These are phyloP conservation scores for Nowickia ferox DNA, from an alignment of 2,888 invertebrate species.

Conservation along the genomic window DNA sequence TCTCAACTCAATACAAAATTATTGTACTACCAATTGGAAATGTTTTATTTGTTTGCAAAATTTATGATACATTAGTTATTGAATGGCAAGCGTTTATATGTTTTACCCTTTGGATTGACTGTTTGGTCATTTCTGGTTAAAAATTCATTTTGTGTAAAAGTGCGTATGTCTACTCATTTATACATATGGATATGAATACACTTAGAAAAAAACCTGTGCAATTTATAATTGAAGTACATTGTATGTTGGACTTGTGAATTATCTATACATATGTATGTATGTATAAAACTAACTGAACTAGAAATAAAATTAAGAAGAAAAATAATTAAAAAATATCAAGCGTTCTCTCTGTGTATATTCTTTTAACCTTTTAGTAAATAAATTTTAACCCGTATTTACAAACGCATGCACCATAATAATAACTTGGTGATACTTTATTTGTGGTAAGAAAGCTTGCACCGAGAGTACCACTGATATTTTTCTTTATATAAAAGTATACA, in stretches of 20 bases:
- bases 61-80: slow-evolving; percentile 56
- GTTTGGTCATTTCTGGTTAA: slow-evolving; percentile 6
- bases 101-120: slow-evolving; percentile 33
- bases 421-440: slow-evolving; percentile 61
- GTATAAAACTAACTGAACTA: no score
- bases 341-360: slow-evolving; percentile 33
- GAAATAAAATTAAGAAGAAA: not conserved
- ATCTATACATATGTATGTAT: no score
- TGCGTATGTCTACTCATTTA: not conserved
- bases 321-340: not conserved
- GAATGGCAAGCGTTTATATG: slow-evolving; percentile 33
- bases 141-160: slow-evolving; percentile 6
- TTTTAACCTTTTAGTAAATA: slow-evolving; percentile 58
- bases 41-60: slow-evolving; percentile 13
- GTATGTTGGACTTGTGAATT: no score
- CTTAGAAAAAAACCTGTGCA: not conserved
- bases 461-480: slow-evolving; percentile 18
- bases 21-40: slow-evolving; percentile 42
- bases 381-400: slow-evolving; percentile 57
- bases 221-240: no score
- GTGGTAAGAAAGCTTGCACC: slow-evolving; percentile 23
- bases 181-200: slow-evolving; percentile 1
- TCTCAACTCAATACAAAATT: slow-evolving; percentile 65
- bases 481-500: slow-evolving; percentile 19
- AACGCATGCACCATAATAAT: slow-evolving; percentile 30